Percentiles rank a stretch among this genome's conserved stretches.
These are phyloP conservation scores for Cataglyphis cursor DNA, from an alignment of 2,888 invertebrate genomes.

Conservation along the genomic window DNA sequence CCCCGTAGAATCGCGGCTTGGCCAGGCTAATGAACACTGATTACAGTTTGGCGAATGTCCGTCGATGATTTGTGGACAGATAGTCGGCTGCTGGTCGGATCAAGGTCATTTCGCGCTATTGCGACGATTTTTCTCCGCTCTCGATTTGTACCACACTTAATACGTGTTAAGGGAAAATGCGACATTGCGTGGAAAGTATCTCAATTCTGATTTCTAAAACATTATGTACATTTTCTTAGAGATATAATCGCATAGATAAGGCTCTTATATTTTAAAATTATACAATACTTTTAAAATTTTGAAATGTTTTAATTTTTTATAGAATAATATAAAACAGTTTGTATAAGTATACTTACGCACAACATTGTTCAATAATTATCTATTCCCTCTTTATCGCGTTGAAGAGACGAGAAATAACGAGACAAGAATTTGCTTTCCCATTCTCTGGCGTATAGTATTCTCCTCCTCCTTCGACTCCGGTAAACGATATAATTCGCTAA, in stretches of 20 bases:
- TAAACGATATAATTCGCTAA: slow-evolving; percentile 82
- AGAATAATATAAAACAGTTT: background rate
- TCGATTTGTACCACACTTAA: slow-evolving; percentile 26
- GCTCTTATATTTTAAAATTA: background rate
- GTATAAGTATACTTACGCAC: background rate
- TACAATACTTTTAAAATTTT: background rate
- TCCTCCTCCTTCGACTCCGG: slow-evolving; percentile 53
- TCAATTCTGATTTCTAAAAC: background rate
- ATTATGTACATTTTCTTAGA: background rate
- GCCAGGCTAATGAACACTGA: slow-evolving; percentile 85
- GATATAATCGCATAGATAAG: background rate
- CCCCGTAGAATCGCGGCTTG: slow-evolving; percentile 79
- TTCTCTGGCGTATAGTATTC: slow-evolving; percentile 9
- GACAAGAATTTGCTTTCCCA: slow-evolving; percentile 32
- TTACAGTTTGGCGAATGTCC: slow-evolving; percentile 81
- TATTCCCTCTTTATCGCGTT: slow-evolving; percentile 12
- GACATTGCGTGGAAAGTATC: background rate
- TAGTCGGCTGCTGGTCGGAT: slow-evolving; percentile 48
- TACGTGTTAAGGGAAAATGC: slow-evolving; percentile 9
- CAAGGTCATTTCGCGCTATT: slow-evolving; percentile 9
- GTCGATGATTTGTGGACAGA: slow-evolving; percentile 81
- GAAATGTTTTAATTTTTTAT: background rate
- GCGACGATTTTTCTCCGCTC: slow-evolving; percentile 36
- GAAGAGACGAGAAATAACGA: slow-evolving; percentile 13
- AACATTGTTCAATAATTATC: slow-evolving; percentile 15